Evolutionary conservation across 1,140 invertebrate genomes (phyloP).

Genomic region (Diplogasteroides magnus): DNA sequence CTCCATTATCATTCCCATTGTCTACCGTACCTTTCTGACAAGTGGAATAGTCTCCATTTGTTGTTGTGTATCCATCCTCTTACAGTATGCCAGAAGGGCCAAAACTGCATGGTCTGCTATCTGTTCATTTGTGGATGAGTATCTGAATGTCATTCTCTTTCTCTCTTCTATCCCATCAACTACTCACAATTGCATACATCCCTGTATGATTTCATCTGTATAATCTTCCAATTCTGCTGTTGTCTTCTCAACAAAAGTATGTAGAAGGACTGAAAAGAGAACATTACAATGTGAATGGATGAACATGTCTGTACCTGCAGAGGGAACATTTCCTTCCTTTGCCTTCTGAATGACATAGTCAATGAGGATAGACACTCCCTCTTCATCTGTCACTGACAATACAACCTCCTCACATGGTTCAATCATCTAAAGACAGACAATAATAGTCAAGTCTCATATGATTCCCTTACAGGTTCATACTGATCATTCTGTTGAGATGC

Average conservation of each 20-base stretch:
- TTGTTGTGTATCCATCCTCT: constrained; percentile 37
- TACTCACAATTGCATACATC: background rate
- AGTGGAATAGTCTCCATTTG: background rate
- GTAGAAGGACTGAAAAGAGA: constrained; percentile 17
- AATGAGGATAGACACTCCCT: constrained; percentile 38
- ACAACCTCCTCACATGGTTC: constrained; percentile 88
- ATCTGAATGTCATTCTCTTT: constrained; percentile 33
- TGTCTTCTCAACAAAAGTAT: constrained; percentile 25
- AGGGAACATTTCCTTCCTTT: constrained; percentile 15
- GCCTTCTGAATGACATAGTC: constrained; percentile 40
- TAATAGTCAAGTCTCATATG: background rate
- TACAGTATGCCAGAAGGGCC: constrained; percentile 32
- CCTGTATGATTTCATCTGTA: background rate
- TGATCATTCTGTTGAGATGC: constrained; percentile 55
- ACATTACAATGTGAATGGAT: constrained; percentile 1
- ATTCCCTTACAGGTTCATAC: constrained; percentile 63
- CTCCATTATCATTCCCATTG: background rate
- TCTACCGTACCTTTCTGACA: background rate
- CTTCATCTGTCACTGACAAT: constrained; percentile 67
- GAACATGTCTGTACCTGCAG: background rate
- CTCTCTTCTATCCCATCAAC: no score
- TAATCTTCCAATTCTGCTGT: background rate
- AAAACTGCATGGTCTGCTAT: constrained; percentile 38
- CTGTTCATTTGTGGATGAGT: constrained; percentile 33
- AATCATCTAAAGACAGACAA: constrained; percentile 64